Base-by-base conservation (phyloP, 1,140 invertebrate genomes). In the Bradysia coprophila region DNA sequence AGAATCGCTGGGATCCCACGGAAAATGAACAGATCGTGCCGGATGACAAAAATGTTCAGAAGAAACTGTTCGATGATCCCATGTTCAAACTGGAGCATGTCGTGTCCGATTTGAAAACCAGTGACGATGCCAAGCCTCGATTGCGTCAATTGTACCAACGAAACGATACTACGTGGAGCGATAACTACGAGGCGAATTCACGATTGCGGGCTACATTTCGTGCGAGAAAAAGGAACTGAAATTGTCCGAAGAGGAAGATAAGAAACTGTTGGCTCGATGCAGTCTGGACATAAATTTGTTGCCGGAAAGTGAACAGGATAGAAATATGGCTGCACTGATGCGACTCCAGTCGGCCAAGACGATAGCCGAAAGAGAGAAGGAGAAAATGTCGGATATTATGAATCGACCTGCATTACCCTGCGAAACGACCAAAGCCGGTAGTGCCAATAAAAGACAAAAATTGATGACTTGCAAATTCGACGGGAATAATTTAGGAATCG, bases 21-120 rank as follows among this genome's bases (percentile, higher is more conserved):
- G 78, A 94, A 53, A 97, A 98, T 74, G 93, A 89, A 44, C 93
- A 98, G 61, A 76, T 89, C 48, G 81, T 89, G 1, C 81, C 86
- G 1, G 81, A 89, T 59, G 89, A 87, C 5, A 94, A 93, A 59
- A 79, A 83, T 59, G 78, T 79, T 6, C 86, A 82, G 42, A 83
- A 83, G 50, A 76, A 83, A 51, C 61, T 97, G 20, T 87, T 83
- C 49, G 83, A 87, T 52, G 91, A 98, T 76, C 76, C 92, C 18
- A 98, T 98, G 93, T 98, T 81, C 57, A 91, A 81, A 62, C 65
- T 98, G 44, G 92, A 97, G 60, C 92, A 97, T 67, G 81, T 81
- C 28, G 73, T 73, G 10, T 75, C 81, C 43, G 93, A 98, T 65
- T 69, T 75, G 49, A 71, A 71, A 49, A 71, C 73, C 39, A 76